Evolutionary conservation across 1,140 invertebrate genomes (phyloP), one percentile per base, ranked within the genome.

Genomic region (Tetramorium alpestre): DNA sequence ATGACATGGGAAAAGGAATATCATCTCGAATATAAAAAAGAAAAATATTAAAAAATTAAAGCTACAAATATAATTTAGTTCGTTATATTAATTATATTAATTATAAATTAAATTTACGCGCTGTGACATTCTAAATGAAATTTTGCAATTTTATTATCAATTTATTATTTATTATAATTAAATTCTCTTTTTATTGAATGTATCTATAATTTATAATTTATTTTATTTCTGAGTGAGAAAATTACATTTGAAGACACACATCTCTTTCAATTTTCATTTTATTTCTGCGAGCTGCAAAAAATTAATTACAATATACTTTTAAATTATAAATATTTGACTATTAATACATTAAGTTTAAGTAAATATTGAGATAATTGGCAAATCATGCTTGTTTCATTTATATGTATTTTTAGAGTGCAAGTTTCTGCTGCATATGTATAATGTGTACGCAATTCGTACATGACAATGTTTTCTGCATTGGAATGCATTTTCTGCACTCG

Each of bases 401-500:
- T 41, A 69, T n/a, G 5, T 4, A 38, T 0, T 2, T 54, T 65
- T 65, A 67, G 44, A 49, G 8, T 10, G 62, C 28, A 22, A 67
- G 13, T 13, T 51, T 80, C 38, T n/a, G 25, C 18, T 22, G 49
- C 11, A n/a, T 18, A n/a, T 22, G 0, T 51, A 38, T n/a, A 62
- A 2, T 38, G 5, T 18, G 7, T 38, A 80, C 5, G 38, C 54
- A 33, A 72, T 72, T 72, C 16, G 16, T 33, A 65, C 10, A 18
- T 44, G 8, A 33, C 5, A 13, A 13, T 44, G 13, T 72, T 44
- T 11, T 18, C 25, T n/a, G 62, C 62, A 49, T 51, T 16, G 60
- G 3, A 8, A 49, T 28, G 67, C 16, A 41, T 81, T 70, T 72
- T 33, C 16, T 58, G 49, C 38, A 81, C 33, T 81, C 51, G 10